Conservation (phyloP, 2,113 vertebrate species). For the Rhynchomys soricoides region DNA sequence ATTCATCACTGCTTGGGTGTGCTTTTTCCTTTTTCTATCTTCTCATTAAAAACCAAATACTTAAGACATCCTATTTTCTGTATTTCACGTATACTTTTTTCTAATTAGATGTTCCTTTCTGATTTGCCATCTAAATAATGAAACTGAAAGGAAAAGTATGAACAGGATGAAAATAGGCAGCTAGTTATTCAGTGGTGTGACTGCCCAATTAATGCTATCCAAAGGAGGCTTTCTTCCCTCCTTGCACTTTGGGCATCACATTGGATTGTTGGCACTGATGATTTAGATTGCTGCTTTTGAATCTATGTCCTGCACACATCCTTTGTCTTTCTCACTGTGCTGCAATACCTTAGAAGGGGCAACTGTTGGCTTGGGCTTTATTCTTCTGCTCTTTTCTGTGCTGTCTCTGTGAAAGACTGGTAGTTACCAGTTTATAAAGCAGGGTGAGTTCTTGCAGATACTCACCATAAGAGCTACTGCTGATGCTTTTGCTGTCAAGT, state of each 20-base stretch:
- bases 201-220: background rate
- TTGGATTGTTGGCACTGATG: background rate
- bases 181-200: background rate
- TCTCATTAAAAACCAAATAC: background rate
- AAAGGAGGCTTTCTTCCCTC: background rate
- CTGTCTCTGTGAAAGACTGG: background rate
- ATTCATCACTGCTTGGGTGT: slow-evolving; percentile 16
- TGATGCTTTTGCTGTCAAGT: slow-evolving; percentile 44
- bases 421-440: slow-evolving; percentile 39
- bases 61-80: background rate
- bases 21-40: background rate
- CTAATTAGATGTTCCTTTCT: background rate
- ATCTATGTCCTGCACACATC: background rate
- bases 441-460: slow-evolving; percentile 41
- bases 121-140: background rate
- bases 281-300: background rate
- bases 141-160: background rate
- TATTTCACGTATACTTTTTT: background rate
- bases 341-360: slow-evolving; percentile 59
- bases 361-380: slow-evolving; percentile 66
- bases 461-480: background rate
- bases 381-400: slow-evolving; percentile 17
- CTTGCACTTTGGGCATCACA: background rate
- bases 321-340: slow-evolving; percentile 36
- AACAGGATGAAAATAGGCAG: background rate